Conservation (phyloP, 1,140 invertebrate species). For the Drosophila dunni region DNA sequence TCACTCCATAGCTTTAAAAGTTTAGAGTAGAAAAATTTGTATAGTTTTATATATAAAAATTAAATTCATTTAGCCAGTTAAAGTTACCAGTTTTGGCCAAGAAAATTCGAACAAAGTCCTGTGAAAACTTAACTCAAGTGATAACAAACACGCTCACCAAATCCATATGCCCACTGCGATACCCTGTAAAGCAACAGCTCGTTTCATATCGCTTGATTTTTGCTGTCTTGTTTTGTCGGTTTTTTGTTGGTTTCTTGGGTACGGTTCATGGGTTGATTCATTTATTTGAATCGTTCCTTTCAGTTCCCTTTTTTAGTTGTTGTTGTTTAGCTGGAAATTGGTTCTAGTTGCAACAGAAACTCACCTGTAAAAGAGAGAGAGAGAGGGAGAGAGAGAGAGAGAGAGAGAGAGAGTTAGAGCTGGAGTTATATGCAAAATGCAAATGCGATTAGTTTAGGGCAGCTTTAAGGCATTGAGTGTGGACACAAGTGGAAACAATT, state of each 20-base stretch:
- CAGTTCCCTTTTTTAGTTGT: background rate
- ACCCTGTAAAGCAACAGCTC: conserved; percentile 12
- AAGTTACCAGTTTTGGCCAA: background rate
- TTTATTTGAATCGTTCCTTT: conserved; percentile 10
- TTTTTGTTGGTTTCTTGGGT: background rate
- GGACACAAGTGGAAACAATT: conserved; percentile 21
- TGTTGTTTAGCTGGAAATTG: conserved; percentile 31
- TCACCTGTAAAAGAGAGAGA: conserved; percentile 59
- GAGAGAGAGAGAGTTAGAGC: conserved; percentile 17
- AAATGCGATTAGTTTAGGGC: conserved; percentile 36
- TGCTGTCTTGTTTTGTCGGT: background rate
- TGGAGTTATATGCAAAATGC: background rate
- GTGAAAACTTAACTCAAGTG: background rate
- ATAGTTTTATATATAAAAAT: too few species aligned
- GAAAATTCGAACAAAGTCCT: too few species aligned
- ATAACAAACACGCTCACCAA: conserved; percentile 24
- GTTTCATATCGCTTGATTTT: background rate
- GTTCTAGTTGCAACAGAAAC: conserved; percentile 42
- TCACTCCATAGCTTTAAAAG: too few species aligned
- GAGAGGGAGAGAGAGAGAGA: conserved; percentile 3
- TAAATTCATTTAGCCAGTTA: too few species aligned
- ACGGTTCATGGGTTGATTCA: conserved; percentile 22
- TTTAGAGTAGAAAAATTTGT: too few species aligned
- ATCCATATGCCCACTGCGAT: background rate
- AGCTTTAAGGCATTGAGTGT: conserved; percentile 15